A percentile compares a stretch with the other conserved stretches of the same genome.
Evolutionary conservation across 2,888 invertebrate genomes (phyloP).

Genomic region (Pseudococcus longispinus): DNA sequence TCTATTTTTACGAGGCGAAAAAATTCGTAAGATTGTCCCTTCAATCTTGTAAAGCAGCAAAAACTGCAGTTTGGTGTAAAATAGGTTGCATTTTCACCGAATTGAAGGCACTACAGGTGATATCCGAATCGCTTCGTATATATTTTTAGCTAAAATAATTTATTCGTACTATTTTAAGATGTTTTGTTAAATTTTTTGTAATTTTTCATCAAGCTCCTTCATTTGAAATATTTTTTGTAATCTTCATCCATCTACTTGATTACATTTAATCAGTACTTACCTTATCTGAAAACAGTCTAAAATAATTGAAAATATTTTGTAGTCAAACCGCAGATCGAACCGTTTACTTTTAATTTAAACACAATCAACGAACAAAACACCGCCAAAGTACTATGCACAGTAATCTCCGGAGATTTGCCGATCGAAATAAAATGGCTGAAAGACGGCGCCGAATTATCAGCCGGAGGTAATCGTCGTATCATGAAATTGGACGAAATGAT

Average conservation of each 20-base stretch:
- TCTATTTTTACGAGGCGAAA: neutral
- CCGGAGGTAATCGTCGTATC: conserved; percentile 57
- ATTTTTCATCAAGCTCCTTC: neutral
- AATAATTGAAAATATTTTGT: conserved; percentile 49
- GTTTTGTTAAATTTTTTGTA: neutral
- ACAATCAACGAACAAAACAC: conserved; percentile 67
- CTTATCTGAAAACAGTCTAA: neutral
- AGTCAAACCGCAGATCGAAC: conserved; percentile 65
- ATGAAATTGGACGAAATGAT: conserved; percentile 64
- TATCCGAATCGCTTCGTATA: neutral
- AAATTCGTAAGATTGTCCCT: neutral
- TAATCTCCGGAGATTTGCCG: conserved; percentile 75
- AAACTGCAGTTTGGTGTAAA: neutral
- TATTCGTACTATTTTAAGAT: neutral
- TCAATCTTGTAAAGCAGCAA: neutral
- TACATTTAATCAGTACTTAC: neutral
- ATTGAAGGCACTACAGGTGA: neutral
- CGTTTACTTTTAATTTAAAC: conserved; percentile 63
- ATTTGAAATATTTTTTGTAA: neutral
- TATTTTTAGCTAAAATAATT: neutral
- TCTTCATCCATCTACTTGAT: neutral
- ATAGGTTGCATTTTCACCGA: neutral
- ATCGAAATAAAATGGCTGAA: conserved; percentile 71
- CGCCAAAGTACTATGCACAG: conserved; percentile 67
- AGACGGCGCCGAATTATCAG: conserved; percentile 62